Percentiles rank a stretch among this genome's conserved stretches.
These are phyloP conservation scores for Echinops telfairi DNA, from an alignment of 2,113 vertebrate genomes.

Conservation along the genomic window DNA sequence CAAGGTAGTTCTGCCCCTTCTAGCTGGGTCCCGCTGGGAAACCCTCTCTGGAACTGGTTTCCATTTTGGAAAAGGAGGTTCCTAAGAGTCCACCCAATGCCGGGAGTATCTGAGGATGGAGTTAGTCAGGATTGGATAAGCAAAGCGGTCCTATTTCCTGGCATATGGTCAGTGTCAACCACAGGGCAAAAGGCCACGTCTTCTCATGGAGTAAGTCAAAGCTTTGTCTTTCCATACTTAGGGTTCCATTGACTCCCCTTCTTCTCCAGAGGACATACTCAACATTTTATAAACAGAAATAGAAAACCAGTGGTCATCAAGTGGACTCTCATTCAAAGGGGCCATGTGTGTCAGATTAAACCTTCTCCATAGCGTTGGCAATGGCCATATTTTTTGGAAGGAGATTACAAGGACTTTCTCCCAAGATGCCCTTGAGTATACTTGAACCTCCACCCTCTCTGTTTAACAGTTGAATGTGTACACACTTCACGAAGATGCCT, in stretches of 20 bases:
- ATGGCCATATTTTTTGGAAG: not conserved
- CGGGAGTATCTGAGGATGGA: not conserved
- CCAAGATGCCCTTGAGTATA: not conserved
- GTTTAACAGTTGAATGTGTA: not conserved
- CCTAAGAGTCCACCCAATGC: too few relatives aligned
- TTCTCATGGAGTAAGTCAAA: not conserved
- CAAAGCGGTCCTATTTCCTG: not conserved
- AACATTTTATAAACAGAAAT: conserved; percentile 26
- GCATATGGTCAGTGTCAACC: not conserved
- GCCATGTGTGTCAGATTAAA: not conserved
- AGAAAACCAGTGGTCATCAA: not conserved
- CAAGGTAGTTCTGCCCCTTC: not conserved
- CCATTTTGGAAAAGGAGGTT: not conserved
- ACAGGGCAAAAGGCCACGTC: accelerated
- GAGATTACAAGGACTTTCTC: not conserved
- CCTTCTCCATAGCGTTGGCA: not conserved
- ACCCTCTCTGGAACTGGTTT: not conserved
- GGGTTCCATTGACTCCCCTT: not conserved
- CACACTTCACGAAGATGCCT: not conserved
- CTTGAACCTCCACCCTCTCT: not conserved
- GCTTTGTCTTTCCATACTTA: not conserved
- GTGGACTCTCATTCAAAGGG: not conserved
- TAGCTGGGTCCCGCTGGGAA: not conserved
- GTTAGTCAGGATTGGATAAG: accelerated
- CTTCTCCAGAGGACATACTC: not conserved